Base-by-base conservation (phyloP, 2,888 invertebrate species). In the Sepiola atlantica region DNA sequence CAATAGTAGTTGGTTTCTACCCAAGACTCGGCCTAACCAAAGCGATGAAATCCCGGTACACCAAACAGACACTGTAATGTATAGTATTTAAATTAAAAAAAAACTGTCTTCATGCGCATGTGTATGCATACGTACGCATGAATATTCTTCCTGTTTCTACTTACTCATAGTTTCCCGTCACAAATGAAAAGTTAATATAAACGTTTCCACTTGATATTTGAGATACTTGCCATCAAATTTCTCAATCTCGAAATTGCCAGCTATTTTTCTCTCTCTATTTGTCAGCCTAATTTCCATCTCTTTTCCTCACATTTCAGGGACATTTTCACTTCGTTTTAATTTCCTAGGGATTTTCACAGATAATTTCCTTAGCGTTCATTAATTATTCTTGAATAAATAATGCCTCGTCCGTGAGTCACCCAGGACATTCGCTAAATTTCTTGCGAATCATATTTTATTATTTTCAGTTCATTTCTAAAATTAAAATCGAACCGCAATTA, bases 341-440 rank as follows among this genome's bases (percentile, higher is more conserved):
- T 77, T 77, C 77, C n/a, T 77, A 16, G n/a, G n/a, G 77, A 77
- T 77, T 77, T n/a, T 77, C 21, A 77, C 16, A 16, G 77, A 77
- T 77, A 77, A 77, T 77, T 77, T 77, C n/a, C 77, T 32, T n/a
- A 12, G n/a, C 18, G n/a, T 77, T n/a, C 77, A 77, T 77, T 77
- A 77, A 77, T 77, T 77, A 77, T 77, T 77, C n/a, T 32, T n/a
- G 77, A 77, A 77, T 77, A 77, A 77, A 77, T 77, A 32, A 77
- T 77, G 45, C 4, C 45, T 45, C 32, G n/a, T 77, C 77, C 32
- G 0, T 16, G 77, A 8, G 77, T 77, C n/a, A 32, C 77, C n/a
- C 14, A n/a, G 32, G n/a, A 77, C n/a, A 16, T 77, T 77, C 77
- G n/a, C n/a, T 45, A n/a, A 77, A n/a, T 77, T n/a, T 32, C n/a